phyloP scores from a whole-genome alignment of 2,888 invertebrate genomes.

The Himalopsyche tibetana region DNA sequence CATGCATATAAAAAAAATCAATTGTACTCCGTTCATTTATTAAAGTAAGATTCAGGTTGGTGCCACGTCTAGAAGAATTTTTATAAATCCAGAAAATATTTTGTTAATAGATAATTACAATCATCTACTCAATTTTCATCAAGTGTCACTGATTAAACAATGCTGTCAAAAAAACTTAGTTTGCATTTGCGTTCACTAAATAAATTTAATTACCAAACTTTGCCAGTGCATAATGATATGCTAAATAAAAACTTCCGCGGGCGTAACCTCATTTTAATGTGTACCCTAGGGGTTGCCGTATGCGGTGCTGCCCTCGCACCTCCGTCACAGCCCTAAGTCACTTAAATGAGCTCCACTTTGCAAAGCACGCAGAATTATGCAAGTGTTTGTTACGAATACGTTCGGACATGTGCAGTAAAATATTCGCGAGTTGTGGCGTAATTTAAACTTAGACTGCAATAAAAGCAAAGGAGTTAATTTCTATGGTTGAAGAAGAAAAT shows the following conservation, averaged over 20 bases:
- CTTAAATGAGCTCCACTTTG: not conserved
- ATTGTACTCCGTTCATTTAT: too few relatives aligned
- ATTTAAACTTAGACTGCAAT: not conserved
- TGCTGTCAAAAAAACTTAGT: too few relatives aligned
- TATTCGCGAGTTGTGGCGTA: not conserved
- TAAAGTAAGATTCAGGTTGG: too few relatives aligned
- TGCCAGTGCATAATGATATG: not conserved
- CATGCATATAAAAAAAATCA: too few relatives aligned
- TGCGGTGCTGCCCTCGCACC: not conserved
- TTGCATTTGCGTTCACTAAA: too few relatives aligned
- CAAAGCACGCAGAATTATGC: constrained; percentile 2
- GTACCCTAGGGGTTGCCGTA: not conserved
- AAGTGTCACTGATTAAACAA: too few relatives aligned
- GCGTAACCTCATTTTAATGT: not conserved
- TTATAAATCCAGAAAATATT: too few relatives aligned
- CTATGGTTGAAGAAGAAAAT: not conserved
- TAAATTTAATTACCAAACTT: not conserved
- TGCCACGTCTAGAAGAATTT: too few relatives aligned
- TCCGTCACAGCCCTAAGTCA: not conserved
- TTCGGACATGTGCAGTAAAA: not conserved
- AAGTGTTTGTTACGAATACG: constrained; percentile 3
- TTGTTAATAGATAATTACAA: too few relatives aligned
- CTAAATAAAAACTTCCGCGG: not conserved
- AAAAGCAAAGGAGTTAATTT: not conserved
- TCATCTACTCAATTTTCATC: too few relatives aligned